Conservation (phyloP, 1,140 invertebrate species). For the Cheumatopsyche charites region DNA sequence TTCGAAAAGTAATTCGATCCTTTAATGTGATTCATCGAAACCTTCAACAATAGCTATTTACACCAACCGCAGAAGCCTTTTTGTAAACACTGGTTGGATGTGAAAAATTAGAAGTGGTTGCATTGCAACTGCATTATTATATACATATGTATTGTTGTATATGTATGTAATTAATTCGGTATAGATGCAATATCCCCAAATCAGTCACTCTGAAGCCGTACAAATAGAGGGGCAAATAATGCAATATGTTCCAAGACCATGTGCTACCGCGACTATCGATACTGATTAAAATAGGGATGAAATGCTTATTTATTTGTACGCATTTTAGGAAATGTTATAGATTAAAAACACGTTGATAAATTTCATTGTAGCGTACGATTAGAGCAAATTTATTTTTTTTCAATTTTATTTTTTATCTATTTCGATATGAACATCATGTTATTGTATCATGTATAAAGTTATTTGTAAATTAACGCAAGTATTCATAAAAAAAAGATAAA, state of each 20-base stretch:
- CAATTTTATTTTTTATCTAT: no score
- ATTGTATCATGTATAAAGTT: no score
- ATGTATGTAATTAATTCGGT: constrained; percentile 1
- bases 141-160: not conserved
- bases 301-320: not conserved
- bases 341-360: no score
- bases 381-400: no score
- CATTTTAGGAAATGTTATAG: no score
- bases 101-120: no score
- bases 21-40: constrained; percentile 10
- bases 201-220: constrained; percentile 18
- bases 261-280: constrained; percentile 6
- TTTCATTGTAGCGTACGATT: no score
- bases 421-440: no score
- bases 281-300: not conserved
- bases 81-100: not conserved
- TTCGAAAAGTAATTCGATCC: constrained; percentile 3
- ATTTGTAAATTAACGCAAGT: no score
- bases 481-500: no score
- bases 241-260: constrained; percentile 10
- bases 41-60: not conserved
- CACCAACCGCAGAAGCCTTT: not conserved
- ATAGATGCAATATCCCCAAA: constrained; percentile 6
- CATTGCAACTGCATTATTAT: no score
- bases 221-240: constrained; percentile 13